phyloP scores from a whole-genome alignment of 1,140 invertebrate genomes.

The Cydia strobilella region DNA sequence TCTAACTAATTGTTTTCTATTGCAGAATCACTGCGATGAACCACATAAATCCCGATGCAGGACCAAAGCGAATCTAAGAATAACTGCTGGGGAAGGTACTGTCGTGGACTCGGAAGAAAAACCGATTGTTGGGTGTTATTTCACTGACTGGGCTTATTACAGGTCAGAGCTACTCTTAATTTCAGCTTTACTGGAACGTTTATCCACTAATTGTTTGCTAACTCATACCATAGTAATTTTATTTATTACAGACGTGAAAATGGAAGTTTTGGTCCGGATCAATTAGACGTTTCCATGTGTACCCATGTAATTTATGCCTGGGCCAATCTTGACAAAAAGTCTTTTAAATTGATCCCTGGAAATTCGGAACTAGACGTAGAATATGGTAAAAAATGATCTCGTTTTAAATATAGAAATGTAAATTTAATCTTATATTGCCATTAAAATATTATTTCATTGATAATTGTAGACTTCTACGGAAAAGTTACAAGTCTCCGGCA shows the following conservation, averaged over 20 bases:
- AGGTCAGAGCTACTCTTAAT: constrained; percentile 62
- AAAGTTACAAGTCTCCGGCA: constrained; percentile 81
- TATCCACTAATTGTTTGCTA: neutral
- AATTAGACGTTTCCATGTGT: constrained; percentile 85
- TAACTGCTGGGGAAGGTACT: constrained; percentile 43
- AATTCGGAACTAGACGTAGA: constrained; percentile 85
- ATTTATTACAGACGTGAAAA: constrained; percentile 77
- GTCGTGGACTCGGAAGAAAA: constrained; percentile 50
- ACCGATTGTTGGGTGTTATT: constrained; percentile 86
- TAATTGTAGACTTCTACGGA: constrained; percentile 81
- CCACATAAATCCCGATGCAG: constrained; percentile 85
- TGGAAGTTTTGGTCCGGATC: constrained; percentile 84
- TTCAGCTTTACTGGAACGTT: neutral
- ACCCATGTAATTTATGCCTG: constrained; percentile 89
- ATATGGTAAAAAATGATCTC: constrained; percentile 75
- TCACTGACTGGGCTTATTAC: constrained; percentile 89
- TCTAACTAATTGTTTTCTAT: constrained; percentile 10
- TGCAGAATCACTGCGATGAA: constrained; percentile 88
- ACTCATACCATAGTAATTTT: constrained; percentile 36
- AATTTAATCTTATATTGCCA: neutral
- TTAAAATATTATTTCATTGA: constrained; percentile 10
- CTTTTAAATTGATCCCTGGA: constrained; percentile 81
- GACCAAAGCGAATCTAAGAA: constrained; percentile 59
- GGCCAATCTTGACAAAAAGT: constrained; percentile 82
- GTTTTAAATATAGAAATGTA: neutral